Evolutionary conservation across 2,888 invertebrate genomes (phyloP).

Genomic region (Thysanoteuthis rhombus): DNA sequence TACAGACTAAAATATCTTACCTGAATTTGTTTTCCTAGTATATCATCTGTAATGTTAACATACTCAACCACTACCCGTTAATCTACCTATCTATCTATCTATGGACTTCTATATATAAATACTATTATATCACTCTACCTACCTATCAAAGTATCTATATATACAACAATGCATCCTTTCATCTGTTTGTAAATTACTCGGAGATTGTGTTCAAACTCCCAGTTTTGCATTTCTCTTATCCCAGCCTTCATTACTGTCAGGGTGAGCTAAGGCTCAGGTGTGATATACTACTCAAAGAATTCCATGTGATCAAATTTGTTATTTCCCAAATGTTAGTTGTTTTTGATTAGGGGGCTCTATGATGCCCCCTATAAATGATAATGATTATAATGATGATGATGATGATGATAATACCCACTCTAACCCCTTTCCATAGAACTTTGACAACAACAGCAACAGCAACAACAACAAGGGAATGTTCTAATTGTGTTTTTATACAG

Average conservation of each 20-base stretch:
- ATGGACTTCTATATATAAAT: background rate
- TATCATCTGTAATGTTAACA: background rate
- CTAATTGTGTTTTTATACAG: constrained; percentile 30
- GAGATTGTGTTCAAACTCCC: constrained; percentile 12
- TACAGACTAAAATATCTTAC: background rate
- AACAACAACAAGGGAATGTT: constrained; percentile 29
- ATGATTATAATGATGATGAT: too few relatives aligned
- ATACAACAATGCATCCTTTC: background rate
- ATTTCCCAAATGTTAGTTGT: constrained; percentile 12
- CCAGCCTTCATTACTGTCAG: constrained; percentile 19
- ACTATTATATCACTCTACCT: background rate
- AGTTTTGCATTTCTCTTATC: background rate
- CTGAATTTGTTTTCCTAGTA: background rate
- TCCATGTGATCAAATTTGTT: constrained; percentile 23
- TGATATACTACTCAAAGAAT: background rate
- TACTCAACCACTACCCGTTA: background rate
- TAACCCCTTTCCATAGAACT: background rate
- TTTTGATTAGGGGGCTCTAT: background rate
- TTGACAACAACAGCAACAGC: constrained; percentile 23
- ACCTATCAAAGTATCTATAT: background rate
- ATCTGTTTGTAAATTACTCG: background rate
- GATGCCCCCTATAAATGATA: constrained; percentile 1
- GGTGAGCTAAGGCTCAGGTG: constrained; percentile 16
- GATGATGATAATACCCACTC: background rate
- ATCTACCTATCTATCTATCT: background rate